Conservation (phyloP, 2,113 vertebrate species). For the Zapus hudsonius region DNA sequence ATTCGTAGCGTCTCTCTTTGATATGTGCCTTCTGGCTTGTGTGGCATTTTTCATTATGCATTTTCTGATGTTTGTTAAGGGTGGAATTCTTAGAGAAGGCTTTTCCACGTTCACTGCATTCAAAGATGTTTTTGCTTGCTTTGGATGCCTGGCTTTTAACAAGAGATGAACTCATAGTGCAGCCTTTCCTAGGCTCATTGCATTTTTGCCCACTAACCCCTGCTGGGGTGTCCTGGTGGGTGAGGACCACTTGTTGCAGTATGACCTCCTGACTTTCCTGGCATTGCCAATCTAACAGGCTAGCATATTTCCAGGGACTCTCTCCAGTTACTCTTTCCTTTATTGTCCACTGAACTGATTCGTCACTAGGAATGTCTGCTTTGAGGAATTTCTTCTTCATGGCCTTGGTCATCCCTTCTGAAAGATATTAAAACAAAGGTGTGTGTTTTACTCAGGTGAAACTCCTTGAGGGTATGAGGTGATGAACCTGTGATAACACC, state of each 20-base stretch:
- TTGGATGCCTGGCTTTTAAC: conserved; percentile 48
- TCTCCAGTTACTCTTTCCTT: background rate
- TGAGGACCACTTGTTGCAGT: background rate
- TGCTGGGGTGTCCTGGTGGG: background rate
- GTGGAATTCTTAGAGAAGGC: conserved; percentile 64
- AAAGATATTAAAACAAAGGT: conserved; percentile 60
- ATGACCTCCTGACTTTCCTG: background rate
- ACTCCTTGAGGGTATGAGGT: background rate
- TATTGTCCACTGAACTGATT: background rate
- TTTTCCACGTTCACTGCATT: conserved; percentile 63
- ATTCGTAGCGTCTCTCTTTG: conserved; percentile 76
- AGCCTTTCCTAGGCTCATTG: conserved; percentile 32
- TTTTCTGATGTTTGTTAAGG: conserved; percentile 72
- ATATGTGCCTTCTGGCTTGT: background rate
- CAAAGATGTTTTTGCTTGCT: conserved; percentile 39
- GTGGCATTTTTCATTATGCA: conserved; percentile 55
- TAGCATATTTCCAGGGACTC: background rate
- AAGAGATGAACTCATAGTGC: conserved; percentile 38
- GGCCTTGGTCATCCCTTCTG: conserved; percentile 53
- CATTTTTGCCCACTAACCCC: background rate
- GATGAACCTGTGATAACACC: background rate
- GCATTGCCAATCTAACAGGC: background rate
- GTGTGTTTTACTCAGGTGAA: background rate
- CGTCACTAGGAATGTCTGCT: conserved; percentile 6
- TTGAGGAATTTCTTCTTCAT: conserved; percentile 9